Percentiles rank a stretch among this genome's conserved stretches.
Evolutionary conservation across 2,113 vertebrate genomes (phyloP).

Genomic region (Vulpes lagopus): DNA sequence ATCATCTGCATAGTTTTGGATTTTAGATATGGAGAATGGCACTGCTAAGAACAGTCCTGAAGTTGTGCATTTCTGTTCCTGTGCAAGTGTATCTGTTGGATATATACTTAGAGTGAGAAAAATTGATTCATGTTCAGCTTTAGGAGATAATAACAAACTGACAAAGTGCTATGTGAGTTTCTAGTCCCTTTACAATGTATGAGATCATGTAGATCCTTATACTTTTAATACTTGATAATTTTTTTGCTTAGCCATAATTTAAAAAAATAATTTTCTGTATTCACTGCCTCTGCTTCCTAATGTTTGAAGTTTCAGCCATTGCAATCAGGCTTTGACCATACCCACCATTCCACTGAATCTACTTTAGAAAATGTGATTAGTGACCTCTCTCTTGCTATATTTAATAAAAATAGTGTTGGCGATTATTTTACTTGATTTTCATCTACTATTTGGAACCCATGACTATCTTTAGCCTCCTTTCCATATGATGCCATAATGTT

Average conservation of each 20-base stretch:
- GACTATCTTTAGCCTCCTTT: neutral
- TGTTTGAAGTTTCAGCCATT: neutral
- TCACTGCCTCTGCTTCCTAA: neutral
- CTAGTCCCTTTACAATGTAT: neutral
- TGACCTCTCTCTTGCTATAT: neutral
- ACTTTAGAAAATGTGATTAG: neutral
- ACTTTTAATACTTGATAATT: neutral
- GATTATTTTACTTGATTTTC: neutral
- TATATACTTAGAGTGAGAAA: neutral
- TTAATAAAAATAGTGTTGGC: neutral
- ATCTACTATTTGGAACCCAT: neutral
- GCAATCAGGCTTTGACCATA: neutral
- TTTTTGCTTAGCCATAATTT: neutral
- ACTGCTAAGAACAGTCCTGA: neutral
- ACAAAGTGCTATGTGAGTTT: neutral
- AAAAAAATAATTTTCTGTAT: neutral
- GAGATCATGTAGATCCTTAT: neutral
- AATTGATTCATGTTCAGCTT: neutral
- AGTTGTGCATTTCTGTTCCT: neutral
- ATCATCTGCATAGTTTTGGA: neutral
- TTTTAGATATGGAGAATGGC: neutral
- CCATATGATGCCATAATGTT: neutral
- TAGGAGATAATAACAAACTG: neutral
- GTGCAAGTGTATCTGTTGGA: neutral
- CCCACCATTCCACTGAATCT: neutral